phyloP scores from a whole-genome alignment of 2,113 vertebrate genomes.

The Engystomops pustulosus region DNA sequence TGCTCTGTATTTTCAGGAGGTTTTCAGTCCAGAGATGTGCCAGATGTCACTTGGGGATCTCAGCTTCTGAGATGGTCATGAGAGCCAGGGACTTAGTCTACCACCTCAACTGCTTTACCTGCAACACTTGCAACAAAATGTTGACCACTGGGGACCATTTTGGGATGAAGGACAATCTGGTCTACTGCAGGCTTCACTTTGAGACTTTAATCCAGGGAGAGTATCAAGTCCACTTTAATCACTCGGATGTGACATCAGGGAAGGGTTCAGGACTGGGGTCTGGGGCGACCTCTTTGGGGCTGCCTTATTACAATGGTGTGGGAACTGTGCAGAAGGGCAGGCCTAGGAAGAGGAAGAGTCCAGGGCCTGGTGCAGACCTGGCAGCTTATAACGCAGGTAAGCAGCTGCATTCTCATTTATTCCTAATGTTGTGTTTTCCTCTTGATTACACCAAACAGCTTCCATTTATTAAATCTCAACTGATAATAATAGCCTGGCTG shows the following conservation, averaged over 20 bases:
- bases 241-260: conserved; percentile 87
- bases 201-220: conserved; percentile 97
- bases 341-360: conserved; percentile 95
- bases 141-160: conserved; percentile 98
- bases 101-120: conserved; percentile 98
- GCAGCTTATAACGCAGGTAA: conserved; percentile 97
- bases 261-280: conserved; percentile 85
- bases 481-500: conserved; percentile 74
- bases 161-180: conserved; percentile 98
- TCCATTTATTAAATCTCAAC: conserved; percentile 72
- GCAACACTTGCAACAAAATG: conserved; percentile 98
- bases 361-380: conserved; percentile 91
- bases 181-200: conserved; percentile 98
- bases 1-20: conserved; percentile 81
- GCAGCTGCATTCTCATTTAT: conserved; percentile 59
- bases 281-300: conserved; percentile 85
- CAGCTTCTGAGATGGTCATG: conserved; percentile 99
- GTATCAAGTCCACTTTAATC: conserved; percentile 93
- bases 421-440: conserved; percentile 55
- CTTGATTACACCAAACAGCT: conserved; percentile 67
- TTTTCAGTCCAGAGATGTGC: conserved; percentile 98
- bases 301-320: conserved; percentile 98
- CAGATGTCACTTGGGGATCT: conserved; percentile 97
- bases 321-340: conserved; percentile 96
- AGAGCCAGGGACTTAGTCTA: conserved; percentile 96